Evolutionary conservation across 2,888 invertebrate genomes (phyloP).

Genomic region (Troides aeacus): DNA sequence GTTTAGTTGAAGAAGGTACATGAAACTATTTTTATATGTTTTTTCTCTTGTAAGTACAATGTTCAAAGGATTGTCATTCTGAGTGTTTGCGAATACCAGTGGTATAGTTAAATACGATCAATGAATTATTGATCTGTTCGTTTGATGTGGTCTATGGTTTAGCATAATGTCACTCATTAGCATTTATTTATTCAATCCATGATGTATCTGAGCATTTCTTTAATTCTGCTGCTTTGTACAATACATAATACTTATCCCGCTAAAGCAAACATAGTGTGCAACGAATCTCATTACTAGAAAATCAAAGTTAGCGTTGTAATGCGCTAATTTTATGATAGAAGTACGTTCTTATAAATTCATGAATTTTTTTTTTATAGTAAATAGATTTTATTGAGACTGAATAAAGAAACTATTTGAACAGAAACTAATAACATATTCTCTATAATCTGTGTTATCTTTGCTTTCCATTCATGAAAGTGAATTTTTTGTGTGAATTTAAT

Average conservation of each 20-base stretch:
- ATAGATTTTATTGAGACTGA: no score
- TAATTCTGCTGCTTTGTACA: conserved; percentile 1
- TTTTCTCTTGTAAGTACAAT: background rate
- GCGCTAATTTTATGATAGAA: background rate
- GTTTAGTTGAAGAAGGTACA: no score
- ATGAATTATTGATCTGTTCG: conserved; percentile 27
- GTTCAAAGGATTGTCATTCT: conserved; percentile 4
- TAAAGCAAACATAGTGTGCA: background rate
- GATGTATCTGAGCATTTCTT: conserved; percentile 17
- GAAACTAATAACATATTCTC: no score
- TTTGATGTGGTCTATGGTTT: conserved; percentile 23
- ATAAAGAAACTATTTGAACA: no score
- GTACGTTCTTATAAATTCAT: no score
- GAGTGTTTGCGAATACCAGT: conserved; percentile 7
- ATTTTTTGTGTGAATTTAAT: no score
- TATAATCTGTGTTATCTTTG: no score
- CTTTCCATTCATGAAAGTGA: no score
- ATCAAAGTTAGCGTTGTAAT: background rate
- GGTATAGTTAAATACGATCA: conserved; percentile 11
- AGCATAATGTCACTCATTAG: conserved; percentile 25
- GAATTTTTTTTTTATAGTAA: no score
- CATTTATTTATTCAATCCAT: conserved; percentile 23
- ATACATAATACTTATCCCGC: background rate
- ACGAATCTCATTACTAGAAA: no score
- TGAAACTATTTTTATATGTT: background rate